These are phyloP conservation scores for Macrostomum lignano DNA, from an alignment of 1,140 invertebrate species.

Conservation along the genomic window DNA sequence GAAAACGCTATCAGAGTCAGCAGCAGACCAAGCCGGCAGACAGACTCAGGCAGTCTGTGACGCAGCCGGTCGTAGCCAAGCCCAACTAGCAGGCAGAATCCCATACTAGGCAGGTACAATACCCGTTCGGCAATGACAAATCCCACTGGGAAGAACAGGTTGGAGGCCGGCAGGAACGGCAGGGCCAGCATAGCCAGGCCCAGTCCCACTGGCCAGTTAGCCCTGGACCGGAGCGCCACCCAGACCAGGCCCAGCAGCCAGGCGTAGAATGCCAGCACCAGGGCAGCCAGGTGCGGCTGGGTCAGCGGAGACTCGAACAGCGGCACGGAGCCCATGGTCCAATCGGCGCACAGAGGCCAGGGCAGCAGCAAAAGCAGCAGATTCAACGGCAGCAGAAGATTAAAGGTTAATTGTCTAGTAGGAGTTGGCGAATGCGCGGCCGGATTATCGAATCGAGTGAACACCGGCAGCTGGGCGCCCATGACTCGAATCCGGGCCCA, in stretches of 20 bases:
- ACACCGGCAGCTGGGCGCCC: constrained; percentile 74
- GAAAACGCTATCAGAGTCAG: neutral
- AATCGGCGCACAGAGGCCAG: constrained; percentile 68
- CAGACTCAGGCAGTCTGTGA: neutral
- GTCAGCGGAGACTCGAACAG: too few relatives aligned
- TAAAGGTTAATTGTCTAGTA: constrained; percentile 40
- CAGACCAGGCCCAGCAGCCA: constrained; percentile 1
- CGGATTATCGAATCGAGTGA: constrained; percentile 42
- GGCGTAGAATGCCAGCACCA: constrained; percentile 3
- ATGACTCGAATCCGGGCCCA: constrained; percentile 63
- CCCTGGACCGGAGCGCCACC: constrained; percentile 9
- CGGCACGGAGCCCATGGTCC: constrained; percentile 88
- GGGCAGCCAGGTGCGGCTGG: too few relatives aligned
- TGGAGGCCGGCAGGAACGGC: constrained; percentile 74
- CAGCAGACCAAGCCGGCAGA: neutral
- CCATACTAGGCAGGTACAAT: constrained; percentile 84
- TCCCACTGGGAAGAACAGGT: constrained; percentile 81
- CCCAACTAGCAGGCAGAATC: constrained; percentile 66
- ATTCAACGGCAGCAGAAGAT: constrained; percentile 65
- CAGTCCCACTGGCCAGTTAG: too few relatives aligned
- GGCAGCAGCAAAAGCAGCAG: constrained; percentile 61
- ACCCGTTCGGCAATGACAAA: constrained; percentile 84
- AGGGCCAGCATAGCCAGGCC: constrained; percentile 49
- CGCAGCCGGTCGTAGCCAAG: constrained; percentile 10
- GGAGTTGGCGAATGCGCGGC: constrained; percentile 6